Conservation (phyloP, 1,140 invertebrate genomes). For the Drosophila seguyi region DNA sequence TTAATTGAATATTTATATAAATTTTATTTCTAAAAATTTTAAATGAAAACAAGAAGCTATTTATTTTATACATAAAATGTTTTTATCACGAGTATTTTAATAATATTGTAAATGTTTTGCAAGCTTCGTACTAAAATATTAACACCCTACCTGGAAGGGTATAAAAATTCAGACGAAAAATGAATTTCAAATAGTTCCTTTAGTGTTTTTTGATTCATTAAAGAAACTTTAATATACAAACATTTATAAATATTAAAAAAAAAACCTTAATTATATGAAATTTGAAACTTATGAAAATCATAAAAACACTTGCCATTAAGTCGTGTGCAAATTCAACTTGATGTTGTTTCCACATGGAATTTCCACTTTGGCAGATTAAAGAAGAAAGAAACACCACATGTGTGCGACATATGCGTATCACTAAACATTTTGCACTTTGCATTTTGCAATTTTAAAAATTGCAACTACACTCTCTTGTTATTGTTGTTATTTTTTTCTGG, state of each 20-base stretch:
- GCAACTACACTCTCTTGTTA: conserved; percentile 14
- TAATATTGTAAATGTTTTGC: too few relatives aligned
- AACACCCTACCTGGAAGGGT: too few relatives aligned
- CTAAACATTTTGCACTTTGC: conserved; percentile 13
- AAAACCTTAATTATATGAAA: neutral
- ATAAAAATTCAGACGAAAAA: too few relatives aligned
- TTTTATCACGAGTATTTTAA: too few relatives aligned
- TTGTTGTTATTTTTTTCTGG: conserved; percentile 7
- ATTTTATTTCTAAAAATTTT: too few relatives aligned
- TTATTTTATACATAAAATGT: too few relatives aligned
- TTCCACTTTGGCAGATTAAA: neutral
- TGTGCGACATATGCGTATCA: conserved; percentile 62
- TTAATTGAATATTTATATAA: too few relatives aligned
- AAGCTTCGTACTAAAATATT: too few relatives aligned
- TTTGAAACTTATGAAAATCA: neutral
- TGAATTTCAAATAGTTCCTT: too few relatives aligned
- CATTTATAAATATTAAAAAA: neutral
- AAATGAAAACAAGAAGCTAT: too few relatives aligned
- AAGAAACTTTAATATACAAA: too few relatives aligned
- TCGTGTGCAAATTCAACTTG: neutral
- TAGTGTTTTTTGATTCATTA: too few relatives aligned
- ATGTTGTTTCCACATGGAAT: neutral
- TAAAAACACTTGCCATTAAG: neutral
- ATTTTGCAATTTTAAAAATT: conserved; percentile 18
- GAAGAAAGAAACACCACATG: conserved; percentile 30